Conservation (phyloP, 2,888 invertebrate species). For the Sarcophaga caerulescens region DNA sequence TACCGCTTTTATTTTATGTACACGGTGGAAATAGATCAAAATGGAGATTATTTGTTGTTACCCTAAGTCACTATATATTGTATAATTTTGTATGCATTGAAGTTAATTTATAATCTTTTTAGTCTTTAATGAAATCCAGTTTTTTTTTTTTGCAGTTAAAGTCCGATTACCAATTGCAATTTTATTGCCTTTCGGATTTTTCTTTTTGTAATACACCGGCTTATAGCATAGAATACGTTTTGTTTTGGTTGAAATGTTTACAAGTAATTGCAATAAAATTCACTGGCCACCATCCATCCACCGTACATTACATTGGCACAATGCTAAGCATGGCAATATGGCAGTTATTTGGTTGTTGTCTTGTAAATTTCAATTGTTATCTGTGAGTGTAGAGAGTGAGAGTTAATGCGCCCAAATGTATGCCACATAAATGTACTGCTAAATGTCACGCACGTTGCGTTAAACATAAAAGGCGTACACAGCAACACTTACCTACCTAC, state of each 20-base stretch:
- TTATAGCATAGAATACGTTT: slow-evolving; percentile 31
- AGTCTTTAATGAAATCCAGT: slow-evolving; percentile 14
- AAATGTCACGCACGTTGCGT: slow-evolving; percentile 61
- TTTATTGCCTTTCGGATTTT: slow-evolving; percentile 40
- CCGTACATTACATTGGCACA: too few relatives aligned
- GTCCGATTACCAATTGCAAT: slow-evolving; percentile 42
- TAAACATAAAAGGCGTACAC: slow-evolving; percentile 51
- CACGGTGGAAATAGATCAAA: too few relatives aligned
- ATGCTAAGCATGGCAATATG: background rate
- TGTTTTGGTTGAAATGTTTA: background rate
- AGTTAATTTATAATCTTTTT: too few relatives aligned
- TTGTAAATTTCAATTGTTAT: background rate
- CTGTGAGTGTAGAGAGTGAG: background rate
- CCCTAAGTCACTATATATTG: too few relatives aligned
- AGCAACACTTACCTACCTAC: background rate
- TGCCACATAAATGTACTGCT: slow-evolving; percentile 62
- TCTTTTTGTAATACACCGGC: background rate
- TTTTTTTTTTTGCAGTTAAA: slow-evolving; percentile 15
- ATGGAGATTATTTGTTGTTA: too few relatives aligned
- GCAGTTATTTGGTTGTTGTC: slow-evolving; percentile 24
- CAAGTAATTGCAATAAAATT: slow-evolving; percentile 50
- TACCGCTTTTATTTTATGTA: too few relatives aligned
- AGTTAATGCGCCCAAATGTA: slow-evolving; percentile 59
- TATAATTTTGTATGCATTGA: too few relatives aligned
- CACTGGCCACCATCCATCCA: too few relatives aligned